Evolutionary conservation across 2,888 invertebrate genomes (phyloP).

Genomic region (Dryadula phaetusa): DNA sequence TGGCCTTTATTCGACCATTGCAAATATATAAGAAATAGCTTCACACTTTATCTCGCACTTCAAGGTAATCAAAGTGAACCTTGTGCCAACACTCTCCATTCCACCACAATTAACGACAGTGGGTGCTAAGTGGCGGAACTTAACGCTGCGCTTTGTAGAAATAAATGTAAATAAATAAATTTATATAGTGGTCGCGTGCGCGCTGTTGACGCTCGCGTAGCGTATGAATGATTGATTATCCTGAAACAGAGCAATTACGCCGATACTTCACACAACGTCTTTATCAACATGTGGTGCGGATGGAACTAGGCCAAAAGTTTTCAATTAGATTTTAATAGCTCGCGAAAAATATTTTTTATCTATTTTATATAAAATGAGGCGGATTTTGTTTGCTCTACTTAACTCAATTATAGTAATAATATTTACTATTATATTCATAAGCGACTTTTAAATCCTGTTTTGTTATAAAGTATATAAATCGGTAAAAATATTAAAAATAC

Average conservation of each 20-base stretch:
- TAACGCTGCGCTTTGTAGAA: no score
- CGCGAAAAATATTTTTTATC: conserved; percentile 23
- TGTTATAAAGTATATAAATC: neutral
- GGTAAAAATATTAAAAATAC: no score
- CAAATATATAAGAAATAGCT: no score
- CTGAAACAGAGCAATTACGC: conserved; percentile 15
- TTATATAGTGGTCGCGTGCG: neutral
- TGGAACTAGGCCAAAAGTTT: conserved; percentile 14
- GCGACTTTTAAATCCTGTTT: no score
- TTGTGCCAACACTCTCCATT: no score
- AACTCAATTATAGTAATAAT: neutral
- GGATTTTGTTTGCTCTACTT: neutral
- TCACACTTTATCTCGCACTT: no score
- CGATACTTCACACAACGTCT: conserved; percentile 14
- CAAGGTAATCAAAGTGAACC: no score
- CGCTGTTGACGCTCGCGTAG: neutral
- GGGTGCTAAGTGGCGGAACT: no score
- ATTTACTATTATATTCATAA: neutral
- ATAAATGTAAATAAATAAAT: no score
- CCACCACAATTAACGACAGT: no score
- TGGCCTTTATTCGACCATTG: no score
- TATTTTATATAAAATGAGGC: no score
- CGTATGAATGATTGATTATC: conserved; percentile 28
- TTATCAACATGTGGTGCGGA: conserved; percentile 22
- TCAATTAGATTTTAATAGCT: conserved; percentile 17